A percentile compares a stretch with the other conserved stretches of the same genome.
phyloP scores from a whole-genome alignment of 2,888 invertebrate species.

The Resseliella maxima region DNA sequence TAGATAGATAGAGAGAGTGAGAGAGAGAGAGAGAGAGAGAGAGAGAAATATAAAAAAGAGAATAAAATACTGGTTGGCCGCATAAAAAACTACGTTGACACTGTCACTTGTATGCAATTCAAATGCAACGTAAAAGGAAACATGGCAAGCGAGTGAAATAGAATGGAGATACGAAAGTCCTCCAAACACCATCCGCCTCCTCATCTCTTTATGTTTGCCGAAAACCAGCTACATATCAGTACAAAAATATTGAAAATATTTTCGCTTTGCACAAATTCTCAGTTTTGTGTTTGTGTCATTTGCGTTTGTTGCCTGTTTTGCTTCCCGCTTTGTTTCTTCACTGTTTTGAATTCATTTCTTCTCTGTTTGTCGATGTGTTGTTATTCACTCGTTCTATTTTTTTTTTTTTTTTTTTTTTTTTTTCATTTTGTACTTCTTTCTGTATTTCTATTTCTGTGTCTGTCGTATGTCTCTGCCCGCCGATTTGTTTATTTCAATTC shows the following conservation, averaged over 20 bases:
- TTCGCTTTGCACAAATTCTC: conserved; percentile 35
- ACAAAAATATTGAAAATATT: conserved; percentile 42
- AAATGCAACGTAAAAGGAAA: neutral
- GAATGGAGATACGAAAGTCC: neutral
- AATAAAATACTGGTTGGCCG: conserved; percentile 28
- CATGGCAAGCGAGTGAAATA: neutral
- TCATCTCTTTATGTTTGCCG: no score
- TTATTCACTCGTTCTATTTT: neutral
- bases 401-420: neutral
- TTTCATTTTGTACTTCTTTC: neutral
- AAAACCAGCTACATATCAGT: neutral
- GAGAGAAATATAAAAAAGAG: neutral
- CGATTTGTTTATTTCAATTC: neutral
- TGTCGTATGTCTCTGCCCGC: neutral
- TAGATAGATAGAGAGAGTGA: no score
- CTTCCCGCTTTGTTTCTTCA: neutral
- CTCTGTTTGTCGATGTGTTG: neutral
- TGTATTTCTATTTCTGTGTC: neutral
- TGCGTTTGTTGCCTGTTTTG: neutral
- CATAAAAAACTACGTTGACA: neutral
- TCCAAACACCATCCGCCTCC: no score
- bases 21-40: no score
- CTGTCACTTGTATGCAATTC: neutral
- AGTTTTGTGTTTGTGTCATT: neutral
- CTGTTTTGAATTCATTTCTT: neutral